Base-by-base conservation (phyloP, 92 coral and sea anemone species). In the Zoanthus sociatus region DNA sequence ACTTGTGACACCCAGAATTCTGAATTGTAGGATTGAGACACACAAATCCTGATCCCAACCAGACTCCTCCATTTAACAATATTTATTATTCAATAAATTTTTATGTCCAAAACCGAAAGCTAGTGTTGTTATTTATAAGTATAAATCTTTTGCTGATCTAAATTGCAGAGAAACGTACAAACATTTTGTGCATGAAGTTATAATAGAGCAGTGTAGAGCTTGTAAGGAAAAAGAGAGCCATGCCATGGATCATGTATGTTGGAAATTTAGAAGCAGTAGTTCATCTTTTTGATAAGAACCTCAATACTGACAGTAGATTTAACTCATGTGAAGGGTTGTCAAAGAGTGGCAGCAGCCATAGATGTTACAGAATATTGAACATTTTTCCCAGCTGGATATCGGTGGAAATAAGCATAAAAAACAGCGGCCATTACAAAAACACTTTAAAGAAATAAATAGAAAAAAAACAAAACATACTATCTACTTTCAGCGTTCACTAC, bases 211-310 rank as follows among this genome's bases (percentile, higher is more conserved):
- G 69, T 93, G 93, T 68, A 92, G 92, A 87, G 99, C 95, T 70
- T 90, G 98, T 77, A 87, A 90, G 37, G 92, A 95, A 14, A 88
- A 88, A 31, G 84, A 91, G 82, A 87, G 89, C 30, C 82, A 88
- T 54, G 88, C 90, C 56, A 95, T 96, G 78, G 99, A 96, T 84
- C 99, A 96, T 89, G 98, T 96, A 86, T 78, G 98, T 89, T 12
- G 7, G 47, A 17, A 2, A 63, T 63, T 63, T 63, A 63, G 21
- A 63, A 4, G 5, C 1, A 63, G 69, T 63, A 20, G 8, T 17
- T 63, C 9, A 63, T 7, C 31, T 0, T 60, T 56, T 9, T 56
- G 0, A 56, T 56, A 56, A 61, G 20, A 61, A 61, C 68, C 31
- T 16, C 8, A 63, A 7, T 17, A 63, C n/a, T 16, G 10, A 50